A percentile compares a stretch with the other conserved stretches of the same genome.
Conservation (phyloP, 2,113 vertebrate species). For the Tachysurus vachellii region DNA sequence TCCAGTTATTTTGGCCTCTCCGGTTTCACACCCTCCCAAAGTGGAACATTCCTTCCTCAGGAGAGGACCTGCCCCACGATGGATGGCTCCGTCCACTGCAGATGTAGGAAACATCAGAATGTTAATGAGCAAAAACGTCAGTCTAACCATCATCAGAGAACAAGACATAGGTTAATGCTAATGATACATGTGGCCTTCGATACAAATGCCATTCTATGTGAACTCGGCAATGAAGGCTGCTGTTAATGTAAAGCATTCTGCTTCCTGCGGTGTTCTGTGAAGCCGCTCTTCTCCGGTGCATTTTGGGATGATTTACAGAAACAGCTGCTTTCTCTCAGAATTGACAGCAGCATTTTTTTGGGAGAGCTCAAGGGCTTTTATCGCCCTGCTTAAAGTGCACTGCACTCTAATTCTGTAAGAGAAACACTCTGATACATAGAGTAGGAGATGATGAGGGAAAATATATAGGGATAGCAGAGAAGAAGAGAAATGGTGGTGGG, state of each 20-base stretch:
- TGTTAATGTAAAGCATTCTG: constrained; percentile 11
- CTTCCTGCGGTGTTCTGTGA: constrained; percentile 7
- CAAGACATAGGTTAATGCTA: not conserved
- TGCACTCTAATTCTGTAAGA: constrained; percentile 40
- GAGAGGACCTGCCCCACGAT: constrained; percentile 79
- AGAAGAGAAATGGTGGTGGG: constrained; percentile 16
- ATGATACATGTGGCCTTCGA: constrained; percentile 13
- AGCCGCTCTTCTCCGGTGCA: constrained; percentile 26
- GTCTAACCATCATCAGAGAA: constrained; percentile 4
- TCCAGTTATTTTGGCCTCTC: constrained; percentile 84
- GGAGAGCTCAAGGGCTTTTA: constrained; percentile 36
- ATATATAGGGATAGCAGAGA: constrained; percentile 27
- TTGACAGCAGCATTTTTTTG: constrained; percentile 36
- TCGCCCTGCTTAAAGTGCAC: constrained; percentile 42
- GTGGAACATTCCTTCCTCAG: constrained; percentile 82
- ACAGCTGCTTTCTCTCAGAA: constrained; percentile 36
- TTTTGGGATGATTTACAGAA: constrained; percentile 36
- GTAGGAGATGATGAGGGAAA: constrained; percentile 39
- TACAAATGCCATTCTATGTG: constrained; percentile 1
- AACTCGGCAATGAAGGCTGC: constrained; percentile 28
- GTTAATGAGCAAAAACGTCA: not conserved
- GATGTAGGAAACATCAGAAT: constrained; percentile 21
- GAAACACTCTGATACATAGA: constrained; percentile 54
- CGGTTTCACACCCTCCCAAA: constrained; percentile 80
- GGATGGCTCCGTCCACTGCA: constrained; percentile 88